These are phyloP conservation scores for Syngnathus acus DNA, from an alignment of 2,797 vertebrate genomes.

Conservation along the genomic window DNA sequence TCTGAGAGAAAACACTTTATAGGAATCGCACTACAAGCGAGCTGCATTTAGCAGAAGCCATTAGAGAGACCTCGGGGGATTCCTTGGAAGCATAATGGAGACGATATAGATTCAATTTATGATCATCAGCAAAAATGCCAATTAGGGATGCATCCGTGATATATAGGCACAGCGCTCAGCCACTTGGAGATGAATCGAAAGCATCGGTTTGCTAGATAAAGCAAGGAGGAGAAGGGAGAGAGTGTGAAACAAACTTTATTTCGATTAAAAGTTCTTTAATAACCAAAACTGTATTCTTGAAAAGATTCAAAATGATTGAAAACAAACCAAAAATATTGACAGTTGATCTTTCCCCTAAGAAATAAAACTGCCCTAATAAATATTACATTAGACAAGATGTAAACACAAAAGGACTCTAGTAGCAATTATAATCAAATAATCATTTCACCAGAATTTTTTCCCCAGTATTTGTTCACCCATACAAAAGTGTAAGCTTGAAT, in stretches of 20 bases:
- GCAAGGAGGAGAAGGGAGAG: neutral
- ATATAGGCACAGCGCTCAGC: constrained; percentile 35
- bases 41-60: constrained; percentile 52
- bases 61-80: constrained; percentile 53
- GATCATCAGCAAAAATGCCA: constrained; percentile 69
- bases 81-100: constrained; percentile 57
- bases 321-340: too few relatives aligned
- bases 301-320: too few relatives aligned
- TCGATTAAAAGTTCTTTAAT: too few relatives aligned
- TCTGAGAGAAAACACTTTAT: constrained; percentile 36
- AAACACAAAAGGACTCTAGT: too few relatives aligned
- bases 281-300: too few relatives aligned
- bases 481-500: neutral
- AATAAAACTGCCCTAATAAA: too few relatives aligned
- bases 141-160: constrained; percentile 65
- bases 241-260: neutral
- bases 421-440: too few relatives aligned
- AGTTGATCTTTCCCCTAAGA: too few relatives aligned
- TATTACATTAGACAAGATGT: too few relatives aligned
- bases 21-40: constrained; percentile 46
- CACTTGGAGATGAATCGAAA: constrained; percentile 44
- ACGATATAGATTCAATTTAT: constrained; percentile 64
- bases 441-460: too few relatives aligned
- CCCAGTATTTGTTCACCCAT: too few relatives aligned
- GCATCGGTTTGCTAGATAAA: constrained; percentile 6